Conservation (phyloP, 2,888 invertebrate genomes). For the Diabrotica balteata region DNA sequence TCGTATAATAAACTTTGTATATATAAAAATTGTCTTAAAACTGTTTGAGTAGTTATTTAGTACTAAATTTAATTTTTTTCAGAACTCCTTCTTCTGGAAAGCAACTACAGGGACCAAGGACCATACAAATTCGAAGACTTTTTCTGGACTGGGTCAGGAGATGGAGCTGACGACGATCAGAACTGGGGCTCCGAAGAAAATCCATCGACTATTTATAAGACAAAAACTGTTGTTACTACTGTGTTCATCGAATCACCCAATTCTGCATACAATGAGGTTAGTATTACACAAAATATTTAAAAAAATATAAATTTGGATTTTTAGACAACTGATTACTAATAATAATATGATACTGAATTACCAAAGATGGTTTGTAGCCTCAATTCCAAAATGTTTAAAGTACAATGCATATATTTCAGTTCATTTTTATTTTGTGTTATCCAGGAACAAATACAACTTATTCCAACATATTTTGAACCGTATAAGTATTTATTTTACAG, state of each 20-base stretch:
- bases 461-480: too few relatives aligned
- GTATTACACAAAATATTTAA: constrained; percentile 1
- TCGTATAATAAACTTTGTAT: too few relatives aligned
- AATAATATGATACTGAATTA: not conserved
- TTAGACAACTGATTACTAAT: too few relatives aligned
- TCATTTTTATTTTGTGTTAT: too few relatives aligned
- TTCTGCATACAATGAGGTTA: constrained; percentile 39
- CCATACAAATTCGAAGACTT: constrained; percentile 78
- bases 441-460: too few relatives aligned
- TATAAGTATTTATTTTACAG: too few relatives aligned
- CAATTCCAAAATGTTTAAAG: too few relatives aligned
- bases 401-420: too few relatives aligned
- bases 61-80: constrained; percentile 22
- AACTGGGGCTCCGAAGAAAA: constrained; percentile 63
- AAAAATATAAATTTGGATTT: too few relatives aligned
- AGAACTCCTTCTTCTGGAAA: constrained; percentile 53
- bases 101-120: constrained; percentile 46
- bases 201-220: constrained; percentile 68
- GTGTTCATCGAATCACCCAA: constrained; percentile 66
- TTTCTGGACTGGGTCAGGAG: constrained; percentile 89
- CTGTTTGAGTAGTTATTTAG: too few relatives aligned
- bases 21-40: too few relatives aligned
- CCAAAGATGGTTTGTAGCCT: too few relatives aligned
- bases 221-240: constrained; percentile 75
- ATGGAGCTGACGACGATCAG: constrained; percentile 68